These are phyloP conservation scores for Cataglyphis cursor DNA, from an alignment of 2,888 invertebrate species.

Conservation along the genomic window DNA sequence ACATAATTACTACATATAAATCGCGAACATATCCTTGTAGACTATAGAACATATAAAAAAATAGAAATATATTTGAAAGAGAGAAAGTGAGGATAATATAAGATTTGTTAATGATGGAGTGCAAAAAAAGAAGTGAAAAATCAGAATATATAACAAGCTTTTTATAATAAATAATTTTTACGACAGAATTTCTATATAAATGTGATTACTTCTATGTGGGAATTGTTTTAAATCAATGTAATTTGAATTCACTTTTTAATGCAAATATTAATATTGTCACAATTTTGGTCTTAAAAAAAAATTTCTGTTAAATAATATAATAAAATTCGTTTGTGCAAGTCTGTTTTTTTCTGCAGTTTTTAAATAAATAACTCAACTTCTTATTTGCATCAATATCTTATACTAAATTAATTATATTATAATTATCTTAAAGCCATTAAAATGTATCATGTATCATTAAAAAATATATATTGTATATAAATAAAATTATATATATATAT, in stretches of 20 bases:
- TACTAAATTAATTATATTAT: not conserved
- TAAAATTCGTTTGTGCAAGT: conserved; percentile 20
- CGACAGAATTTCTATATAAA: conserved; percentile 64
- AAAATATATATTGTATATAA: conserved; percentile 29
- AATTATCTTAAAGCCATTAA: conserved; percentile 4
- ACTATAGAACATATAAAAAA: conserved; percentile 33
- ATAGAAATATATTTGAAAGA: conserved; percentile 21
- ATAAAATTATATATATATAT: conserved; percentile 52
- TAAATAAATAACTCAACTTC: not conserved
- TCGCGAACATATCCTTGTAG: conserved; percentile 64
- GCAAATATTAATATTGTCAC: conserved; percentile 21
- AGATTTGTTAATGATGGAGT: conserved; percentile 50
- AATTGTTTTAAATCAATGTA: conserved; percentile 52
- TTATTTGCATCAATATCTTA: not conserved
- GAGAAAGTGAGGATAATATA: conserved; percentile 38
- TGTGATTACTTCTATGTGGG: conserved; percentile 40
- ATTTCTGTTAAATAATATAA: conserved; percentile 30
- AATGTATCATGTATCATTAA: not conserved
- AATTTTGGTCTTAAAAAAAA: conserved; percentile 15
- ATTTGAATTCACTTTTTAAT: conserved; percentile 50
- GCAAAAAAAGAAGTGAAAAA: conserved; percentile 51
- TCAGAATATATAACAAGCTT: conserved; percentile 61
- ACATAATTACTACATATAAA: conserved; percentile 54
- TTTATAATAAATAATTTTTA: conserved; percentile 72
- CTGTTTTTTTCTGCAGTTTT: not conserved